Evolutionary conservation across 1,140 invertebrate species (phyloP).

Genomic region (Triops cancriformis): DNA sequence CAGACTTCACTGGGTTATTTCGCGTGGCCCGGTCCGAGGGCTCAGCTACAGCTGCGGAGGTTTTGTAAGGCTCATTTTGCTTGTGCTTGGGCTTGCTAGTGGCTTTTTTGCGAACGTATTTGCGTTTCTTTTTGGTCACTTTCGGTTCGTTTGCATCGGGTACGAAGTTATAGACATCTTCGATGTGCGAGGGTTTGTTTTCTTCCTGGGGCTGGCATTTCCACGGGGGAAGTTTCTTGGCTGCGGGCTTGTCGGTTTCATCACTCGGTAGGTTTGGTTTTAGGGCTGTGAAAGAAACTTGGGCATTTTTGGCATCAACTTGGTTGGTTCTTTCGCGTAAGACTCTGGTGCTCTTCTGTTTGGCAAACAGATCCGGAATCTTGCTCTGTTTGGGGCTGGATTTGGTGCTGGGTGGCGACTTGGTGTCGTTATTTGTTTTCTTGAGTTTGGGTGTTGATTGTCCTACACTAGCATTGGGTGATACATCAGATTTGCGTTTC

Average conservation of each 20-base stretch:
- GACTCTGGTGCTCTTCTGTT: neutral
- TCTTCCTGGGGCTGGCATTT: neutral
- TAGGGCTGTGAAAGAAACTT: neutral
- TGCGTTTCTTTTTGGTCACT: neutral
- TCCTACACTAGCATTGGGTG: neutral
- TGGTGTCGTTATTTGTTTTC: neutral
- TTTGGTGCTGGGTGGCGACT: neutral
- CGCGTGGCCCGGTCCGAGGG: neutral
- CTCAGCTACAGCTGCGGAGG: neutral
- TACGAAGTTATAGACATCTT: neutral
- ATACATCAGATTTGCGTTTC: neutral
- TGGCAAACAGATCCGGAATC: neutral
- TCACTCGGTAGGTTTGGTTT: neutral
- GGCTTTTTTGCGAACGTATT: neutral
- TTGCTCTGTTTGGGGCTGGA: neutral
- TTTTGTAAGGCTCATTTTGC: neutral
- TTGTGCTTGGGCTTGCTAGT: neutral
- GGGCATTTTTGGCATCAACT: neutral
- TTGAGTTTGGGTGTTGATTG: neutral
- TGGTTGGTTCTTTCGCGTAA: neutral
- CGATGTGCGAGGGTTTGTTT: neutral
- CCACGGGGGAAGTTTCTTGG: neutral
- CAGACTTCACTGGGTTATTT: neutral
- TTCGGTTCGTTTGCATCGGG: neutral
- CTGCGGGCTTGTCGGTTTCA: neutral